Evolutionary conservation across 2,113 vertebrate species (phyloP).

Genomic region (Cervus canadensis): DNA sequence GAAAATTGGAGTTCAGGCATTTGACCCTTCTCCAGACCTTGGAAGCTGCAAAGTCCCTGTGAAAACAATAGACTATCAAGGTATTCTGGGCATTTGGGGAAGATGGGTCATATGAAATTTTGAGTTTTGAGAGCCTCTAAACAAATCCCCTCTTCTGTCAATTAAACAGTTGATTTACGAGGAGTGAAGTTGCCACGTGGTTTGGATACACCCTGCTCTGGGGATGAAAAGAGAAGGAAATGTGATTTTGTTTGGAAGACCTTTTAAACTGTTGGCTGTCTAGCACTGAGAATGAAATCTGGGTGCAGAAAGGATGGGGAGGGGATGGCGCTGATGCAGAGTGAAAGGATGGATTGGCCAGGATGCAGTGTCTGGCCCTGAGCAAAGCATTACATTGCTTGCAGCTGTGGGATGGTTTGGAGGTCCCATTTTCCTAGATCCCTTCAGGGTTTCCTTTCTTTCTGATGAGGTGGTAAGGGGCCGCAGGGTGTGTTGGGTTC

Average conservation of each 20-base stretch:
- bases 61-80: constrained; percentile 48
- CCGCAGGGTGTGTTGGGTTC: background rate
- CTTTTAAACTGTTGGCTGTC: constrained; percentile 59
- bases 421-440: constrained; percentile 15
- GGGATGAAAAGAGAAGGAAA: constrained; percentile 59
- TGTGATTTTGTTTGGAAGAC: constrained; percentile 71
- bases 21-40: constrained; percentile 49
- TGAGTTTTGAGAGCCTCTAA: constrained; percentile 42
- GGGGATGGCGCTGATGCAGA: background rate
- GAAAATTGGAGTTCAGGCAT: constrained; percentile 18
- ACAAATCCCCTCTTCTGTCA: constrained; percentile 31
- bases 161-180: constrained; percentile 64
- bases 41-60: constrained; percentile 35
- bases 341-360: background rate
- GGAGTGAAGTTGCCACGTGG: constrained; percentile 55
- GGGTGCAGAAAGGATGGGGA: constrained; percentile 31
- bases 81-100: constrained; percentile 45
- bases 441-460: background rate
- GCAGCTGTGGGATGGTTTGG: constrained; percentile 32
- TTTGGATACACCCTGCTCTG: constrained; percentile 52
- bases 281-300: constrained; percentile 54
- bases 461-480: background rate
- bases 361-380: background rate
- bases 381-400: constrained; percentile 15
- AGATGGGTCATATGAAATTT: constrained; percentile 39